phyloP scores from a whole-genome alignment of 2,888 invertebrate genomes.

The Tetrapedia diversipes region DNA sequence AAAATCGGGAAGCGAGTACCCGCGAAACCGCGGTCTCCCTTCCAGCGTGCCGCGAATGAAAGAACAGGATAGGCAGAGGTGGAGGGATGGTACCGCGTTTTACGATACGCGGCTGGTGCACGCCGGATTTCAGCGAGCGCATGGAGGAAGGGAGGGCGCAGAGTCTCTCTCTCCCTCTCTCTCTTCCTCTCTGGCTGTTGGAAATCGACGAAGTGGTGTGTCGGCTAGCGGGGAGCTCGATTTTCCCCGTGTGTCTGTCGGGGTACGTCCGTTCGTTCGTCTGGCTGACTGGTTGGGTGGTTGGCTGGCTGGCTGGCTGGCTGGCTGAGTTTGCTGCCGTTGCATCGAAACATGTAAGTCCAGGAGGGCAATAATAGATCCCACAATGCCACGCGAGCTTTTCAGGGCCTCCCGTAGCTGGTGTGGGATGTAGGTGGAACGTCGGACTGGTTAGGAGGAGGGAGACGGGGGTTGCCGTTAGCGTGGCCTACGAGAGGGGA shows the following conservation, averaged over 20 bases:
- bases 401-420: slow-evolving; percentile 69
- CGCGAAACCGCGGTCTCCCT: slow-evolving; percentile 65
- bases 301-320: slow-evolving; percentile 52
- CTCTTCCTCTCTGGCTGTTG: slow-evolving; percentile 32
- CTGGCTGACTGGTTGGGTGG: slow-evolving; percentile 49
- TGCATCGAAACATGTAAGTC: slow-evolving; percentile 79
- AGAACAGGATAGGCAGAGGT: slow-evolving; percentile 21
- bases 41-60: slow-evolving; percentile 35
- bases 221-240: slow-evolving; percentile 48
- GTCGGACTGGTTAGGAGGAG: slow-evolving; percentile 56
- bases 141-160: not conserved
- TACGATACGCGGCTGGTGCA: slow-evolving; percentile 40
- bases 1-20: slow-evolving; percentile 64
- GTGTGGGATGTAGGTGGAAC: slow-evolving; percentile 38
- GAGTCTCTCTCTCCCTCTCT: slow-evolving; percentile 8
- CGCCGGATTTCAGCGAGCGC: slow-evolving; percentile 22
- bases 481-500: slow-evolving; percentile 62
- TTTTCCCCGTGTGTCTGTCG: slow-evolving; percentile 59
- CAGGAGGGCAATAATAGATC: slow-evolving; percentile 80
- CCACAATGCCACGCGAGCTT: slow-evolving; percentile 80
- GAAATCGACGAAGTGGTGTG: slow-evolving; percentile 51
- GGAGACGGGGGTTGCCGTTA: slow-evolving; percentile 52
- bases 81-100: slow-evolving; percentile 32
- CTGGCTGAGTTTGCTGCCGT: slow-evolving; percentile 59
- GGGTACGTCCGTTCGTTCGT: slow-evolving; percentile 53